Evolutionary conservation across 2,797 vertebrate species (phyloP).

Genomic region (Catharus ustulatus): DNA sequence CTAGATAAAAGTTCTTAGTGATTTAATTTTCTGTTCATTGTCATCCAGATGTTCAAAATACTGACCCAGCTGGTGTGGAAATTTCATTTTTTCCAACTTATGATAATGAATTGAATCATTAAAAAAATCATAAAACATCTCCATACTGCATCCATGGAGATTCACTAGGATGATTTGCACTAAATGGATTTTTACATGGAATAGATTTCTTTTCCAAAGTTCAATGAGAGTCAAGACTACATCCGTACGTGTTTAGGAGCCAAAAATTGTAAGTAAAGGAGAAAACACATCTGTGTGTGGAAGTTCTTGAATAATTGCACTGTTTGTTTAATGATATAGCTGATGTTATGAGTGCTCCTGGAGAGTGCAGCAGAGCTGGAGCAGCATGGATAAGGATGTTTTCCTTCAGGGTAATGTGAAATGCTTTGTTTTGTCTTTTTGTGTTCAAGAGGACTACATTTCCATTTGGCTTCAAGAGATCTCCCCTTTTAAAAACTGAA

Average conservation of each 20-base stretch:
- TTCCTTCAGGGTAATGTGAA: background rate
- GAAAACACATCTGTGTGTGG: background rate
- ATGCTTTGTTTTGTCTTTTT: background rate
- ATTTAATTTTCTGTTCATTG: conserved; percentile 12
- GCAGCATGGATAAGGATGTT: background rate
- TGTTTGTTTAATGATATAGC: background rate
- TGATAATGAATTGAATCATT: background rate
- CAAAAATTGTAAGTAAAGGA: background rate
- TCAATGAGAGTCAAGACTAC: background rate
- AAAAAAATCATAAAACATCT: background rate
- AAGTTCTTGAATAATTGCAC: background rate
- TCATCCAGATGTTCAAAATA: background rate
- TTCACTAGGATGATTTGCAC: background rate
- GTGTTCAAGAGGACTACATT: background rate
- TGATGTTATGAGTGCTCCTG: background rate
- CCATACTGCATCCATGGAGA: background rate
- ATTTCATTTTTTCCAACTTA: background rate
- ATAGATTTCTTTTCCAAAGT: background rate
- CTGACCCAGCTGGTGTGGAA: background rate
- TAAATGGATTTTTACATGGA: background rate
- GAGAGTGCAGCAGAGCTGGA: background rate
- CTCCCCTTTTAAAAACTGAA: background rate
- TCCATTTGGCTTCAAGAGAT: background rate
- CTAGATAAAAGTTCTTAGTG: background rate
- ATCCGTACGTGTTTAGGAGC: background rate